These are phyloP conservation scores for Abramis brama DNA, from an alignment of 2,113 vertebrate species.

Conservation along the genomic window DNA sequence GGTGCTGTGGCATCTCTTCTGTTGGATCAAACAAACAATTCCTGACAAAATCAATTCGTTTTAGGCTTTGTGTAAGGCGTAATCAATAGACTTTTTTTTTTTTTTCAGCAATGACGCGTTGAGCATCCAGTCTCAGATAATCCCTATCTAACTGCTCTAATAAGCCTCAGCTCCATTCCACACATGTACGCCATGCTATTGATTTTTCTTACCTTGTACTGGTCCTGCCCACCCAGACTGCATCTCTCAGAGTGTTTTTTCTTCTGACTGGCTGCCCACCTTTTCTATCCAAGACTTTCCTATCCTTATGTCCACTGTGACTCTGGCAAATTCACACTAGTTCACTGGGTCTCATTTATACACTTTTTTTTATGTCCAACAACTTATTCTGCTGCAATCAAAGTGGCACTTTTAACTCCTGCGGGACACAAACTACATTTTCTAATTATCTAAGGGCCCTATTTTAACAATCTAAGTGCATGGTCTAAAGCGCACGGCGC, in stretches of 20 bases:
- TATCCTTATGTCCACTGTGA: neutral
- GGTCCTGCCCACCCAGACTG: neutral
- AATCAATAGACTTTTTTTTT: conserved; percentile 40
- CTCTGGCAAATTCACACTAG: neutral
- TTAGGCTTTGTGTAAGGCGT: conserved; percentile 6
- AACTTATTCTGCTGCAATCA: too few species aligned
- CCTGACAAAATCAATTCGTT: conserved; percentile 46
- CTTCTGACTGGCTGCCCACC: conserved; percentile 25
- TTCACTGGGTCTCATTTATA: neutral
- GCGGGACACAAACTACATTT: too few species aligned
- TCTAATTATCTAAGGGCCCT: too few species aligned
- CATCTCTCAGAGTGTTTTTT: conserved; percentile 27
- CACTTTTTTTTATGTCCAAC: too few species aligned
- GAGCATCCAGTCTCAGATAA: conserved; percentile 41
- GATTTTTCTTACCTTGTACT: conserved; percentile 40
- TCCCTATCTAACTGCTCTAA: conserved; percentile 47
- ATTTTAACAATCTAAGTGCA: too few species aligned
- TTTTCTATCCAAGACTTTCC: conserved; percentile 7
- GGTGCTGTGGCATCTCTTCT: conserved; percentile 18
- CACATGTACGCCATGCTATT: conserved; percentile 40
- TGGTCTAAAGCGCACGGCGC: too few species aligned
- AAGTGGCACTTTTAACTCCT: too few species aligned
- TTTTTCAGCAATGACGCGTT: conserved; percentile 7
- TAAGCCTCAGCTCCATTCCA: conserved; percentile 48
- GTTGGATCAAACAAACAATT: conserved; percentile 9